phyloP scores from a whole-genome alignment of 2,888 invertebrate species.

The Drosophila pseudotalamancana region DNA sequence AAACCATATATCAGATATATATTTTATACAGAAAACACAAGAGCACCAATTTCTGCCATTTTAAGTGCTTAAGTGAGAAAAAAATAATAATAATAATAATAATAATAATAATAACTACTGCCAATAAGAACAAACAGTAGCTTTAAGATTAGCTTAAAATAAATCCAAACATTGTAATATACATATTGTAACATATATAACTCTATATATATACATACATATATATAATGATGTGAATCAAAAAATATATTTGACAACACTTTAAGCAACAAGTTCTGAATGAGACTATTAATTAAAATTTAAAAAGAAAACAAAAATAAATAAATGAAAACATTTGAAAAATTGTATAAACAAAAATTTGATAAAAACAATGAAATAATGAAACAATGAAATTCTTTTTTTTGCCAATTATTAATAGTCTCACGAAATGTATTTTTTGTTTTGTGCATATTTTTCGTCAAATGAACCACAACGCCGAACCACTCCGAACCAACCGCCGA shows the following conservation, averaged over 20 bases:
- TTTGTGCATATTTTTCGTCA: conserved; percentile 82
- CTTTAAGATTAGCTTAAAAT: conserved; percentile 68
- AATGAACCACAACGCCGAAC: conserved; percentile 63
- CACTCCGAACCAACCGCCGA: conserved; percentile 54
- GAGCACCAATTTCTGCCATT: conserved; percentile 74
- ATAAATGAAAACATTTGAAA: conserved; percentile 12
- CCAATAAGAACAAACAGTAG: conserved; percentile 85
- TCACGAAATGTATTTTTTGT: conserved; percentile 83
- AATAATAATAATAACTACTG: conserved; percentile 74
- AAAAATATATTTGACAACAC: conserved; percentile 80
- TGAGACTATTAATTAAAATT: conserved; percentile 83
- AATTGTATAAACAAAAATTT: conserved; percentile 18
- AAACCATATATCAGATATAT: conserved; percentile 12
- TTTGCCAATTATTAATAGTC: conserved; percentile 81
- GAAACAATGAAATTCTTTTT: conserved; percentile 46
- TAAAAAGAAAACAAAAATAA: conserved; percentile 23
- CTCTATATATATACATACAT: conserved; percentile 8
- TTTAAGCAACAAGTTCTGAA: conserved; percentile 83
- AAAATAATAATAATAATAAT: conserved; percentile 3
- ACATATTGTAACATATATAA: conserved; percentile 65
- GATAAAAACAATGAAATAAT: conserved; percentile 26
- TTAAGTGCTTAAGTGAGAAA: conserved; percentile 36
- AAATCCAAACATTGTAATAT: conserved; percentile 20
- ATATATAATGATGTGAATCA: conserved; percentile 56
- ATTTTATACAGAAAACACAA: conserved; percentile 66